These are phyloP conservation scores for Wasmannia auropunctata DNA, from an alignment of 1,140 invertebrate species.

Conservation along the genomic window DNA sequence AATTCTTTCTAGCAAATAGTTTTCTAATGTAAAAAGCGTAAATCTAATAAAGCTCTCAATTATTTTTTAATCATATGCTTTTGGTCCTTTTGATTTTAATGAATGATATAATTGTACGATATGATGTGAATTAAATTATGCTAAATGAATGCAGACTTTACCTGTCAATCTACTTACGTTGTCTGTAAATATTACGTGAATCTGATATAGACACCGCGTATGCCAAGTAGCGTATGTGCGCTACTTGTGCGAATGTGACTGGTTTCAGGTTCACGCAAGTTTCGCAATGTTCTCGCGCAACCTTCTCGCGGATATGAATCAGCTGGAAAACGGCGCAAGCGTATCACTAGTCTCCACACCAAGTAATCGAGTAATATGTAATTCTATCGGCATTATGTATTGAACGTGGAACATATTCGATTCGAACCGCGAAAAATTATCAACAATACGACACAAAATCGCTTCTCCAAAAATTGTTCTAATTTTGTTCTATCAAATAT, in stretches of 20 bases:
- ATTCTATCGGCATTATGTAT: neutral
- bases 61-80: neutral
- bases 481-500: neutral
- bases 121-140: neutral
- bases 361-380: neutral
- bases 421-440: neutral
- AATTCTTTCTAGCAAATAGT: neutral
- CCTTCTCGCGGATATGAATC: neutral
- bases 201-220: neutral
- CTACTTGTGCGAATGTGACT: too few species aligned
- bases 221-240: neutral
- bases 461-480: neutral
- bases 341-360: neutral
- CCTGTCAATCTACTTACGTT: neutral
- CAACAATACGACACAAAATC: neutral
- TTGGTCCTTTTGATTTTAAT: neutral
- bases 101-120: too few species aligned
- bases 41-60: neutral
- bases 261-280: neutral
- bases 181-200: neutral
- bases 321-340: conserved; percentile 24
- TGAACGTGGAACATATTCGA: neutral
- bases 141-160: neutral
- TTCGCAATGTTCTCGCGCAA: too few species aligned
- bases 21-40: neutral